Evolutionary conservation across 2,113 vertebrate genomes (phyloP), one percentile per base, ranked within the genome.

Genomic region (Pardalotus punctatus): DNA sequence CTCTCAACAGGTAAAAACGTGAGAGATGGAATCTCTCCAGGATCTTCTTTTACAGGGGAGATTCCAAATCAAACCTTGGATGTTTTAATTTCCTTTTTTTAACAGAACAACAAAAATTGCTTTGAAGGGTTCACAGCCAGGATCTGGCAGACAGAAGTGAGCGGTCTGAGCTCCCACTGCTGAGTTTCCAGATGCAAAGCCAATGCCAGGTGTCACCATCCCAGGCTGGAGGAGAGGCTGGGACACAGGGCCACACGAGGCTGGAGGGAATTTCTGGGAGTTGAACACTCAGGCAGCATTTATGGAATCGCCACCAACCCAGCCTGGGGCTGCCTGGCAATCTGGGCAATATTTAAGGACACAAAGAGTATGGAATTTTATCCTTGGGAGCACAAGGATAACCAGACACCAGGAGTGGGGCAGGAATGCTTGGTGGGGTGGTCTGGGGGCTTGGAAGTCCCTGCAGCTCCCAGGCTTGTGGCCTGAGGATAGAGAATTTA

Each of bases 291-390:
- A 8, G 67, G 79, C 56, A 45, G 48, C 17, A 4, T 10, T 47
- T 9, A 3, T 7, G 22, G 22, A 31, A 42, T 36, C 25, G 13
- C 8, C n/a, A 4, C 25, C 48, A 60, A 13, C 33, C 24, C 62
- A 53, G 33, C 54, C 43, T 0, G n/a, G 2, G 2, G 38, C 5
- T 16, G 36, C 20, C 14, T 5, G 35, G 1, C 65, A 12, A 1
- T 6, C 13, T 35, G 51, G 48, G 65, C 47, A 17, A 1, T 0
- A 1, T 2, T 7, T 21, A 2, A 6, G 6, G 28, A 24, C 14
- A 10, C 0, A 5, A 19, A 1, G 31, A 66, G 40, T 18, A 1
- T 0, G 2, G 69, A 17, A 25, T 38, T 5, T 16, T 2, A 4
- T 7, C 48, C 64, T 54, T 2, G 3, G 48, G 18, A 79, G 24